Evolutionary conservation across 1,140 invertebrate genomes (phyloP), one percentile per base, ranked within the genome.

Genomic region (Papilio machaon): DNA sequence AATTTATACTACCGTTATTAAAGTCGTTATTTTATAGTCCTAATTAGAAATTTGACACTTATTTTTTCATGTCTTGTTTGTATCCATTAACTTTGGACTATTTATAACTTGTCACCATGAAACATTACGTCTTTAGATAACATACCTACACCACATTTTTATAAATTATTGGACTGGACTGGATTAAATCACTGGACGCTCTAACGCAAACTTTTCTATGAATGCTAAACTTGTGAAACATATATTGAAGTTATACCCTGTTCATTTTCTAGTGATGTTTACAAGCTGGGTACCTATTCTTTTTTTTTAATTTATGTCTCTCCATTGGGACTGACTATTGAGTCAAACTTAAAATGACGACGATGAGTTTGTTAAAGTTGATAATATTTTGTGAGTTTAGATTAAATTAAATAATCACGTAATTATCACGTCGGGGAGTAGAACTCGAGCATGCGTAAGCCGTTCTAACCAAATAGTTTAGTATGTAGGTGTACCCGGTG

Each of bases 21-120:
- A 70, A 35, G 64, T 70, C 64, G 38, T 15, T 11, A 70, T 70
- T 89, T 87, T 85, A 88, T 86, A 85, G 87, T 85, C 85, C 86
- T 70, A 35, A 70, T 83, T 81, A 73, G 49, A n/a, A n/a, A 38
- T 60, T 73, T n/a, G n/a, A 47, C n/a, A 73, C 38, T 74, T 74
- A 74, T 38, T 74, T 74, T 74, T n/a, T 46, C 73, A 47, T 74
- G 6, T 74, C 17, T 1, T 46, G 17, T 74, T 47, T 8, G 13
- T 73, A 43, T 73, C 38, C 73, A 73, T 46, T 73, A 74, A 11
- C 38, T 74, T 47, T n/a, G 2, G 8, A 15, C 13, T 35, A 70
- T 15, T 70, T 70, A 70, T 15, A 35, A 13, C 30, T 35, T 70
- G 64, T 35, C 11, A 70, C 6, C 5, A 13, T 58, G 10, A 30